Base-by-base conservation (phyloP, 2,888 invertebrate species). In the Drosophila subsilvestris region DNA sequence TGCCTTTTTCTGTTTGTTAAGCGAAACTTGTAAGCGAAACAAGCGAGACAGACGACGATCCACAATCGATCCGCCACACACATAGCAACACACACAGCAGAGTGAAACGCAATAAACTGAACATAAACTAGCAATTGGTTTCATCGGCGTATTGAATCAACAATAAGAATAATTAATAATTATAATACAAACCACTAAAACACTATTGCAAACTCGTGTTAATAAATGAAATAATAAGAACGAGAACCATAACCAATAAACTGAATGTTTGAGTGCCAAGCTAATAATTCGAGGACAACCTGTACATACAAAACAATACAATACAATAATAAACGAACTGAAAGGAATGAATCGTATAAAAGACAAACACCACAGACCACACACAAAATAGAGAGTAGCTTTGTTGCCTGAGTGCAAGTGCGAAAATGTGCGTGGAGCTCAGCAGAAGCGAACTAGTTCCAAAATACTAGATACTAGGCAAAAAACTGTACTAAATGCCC, bases 201-300 rank as follows among this genome's bases (percentile, higher is more conserved):
- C 32, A 37, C 32, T 37, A 37, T 37, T 37, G 32, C 60, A 60
- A 59, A 44, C 69, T 50, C 42, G 50, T 42, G 50, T 32, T 51
- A 59, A 59, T 44, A 57, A 27, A 55, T 49, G 29, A 57, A 57
- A n/a, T 59, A 61, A 63, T 45, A 71, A 55, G 58, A 74, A 54
- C 62, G 62, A 72, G 29, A 68, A 65, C 53, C 66, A 63, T 62
- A 56, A 76, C 69, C 70, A 63, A 77, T 57, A 68, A 67, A 76
- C 75, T 74, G 63, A 61, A 76, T 78, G 80, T 91, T 90, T 91
- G 89, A 91, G 91, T 91, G 91, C 91, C 91, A 91, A 91, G 91
- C 91, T 91, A 90, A 88, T 77, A 90, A 87, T 83, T 82, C 73
- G 78, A 76, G 74, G 76, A 72, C 57, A 75, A 76, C 75, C 59